Percentiles rank a stretch among this genome's conserved stretches.
Conservation (phyloP, 2,888 invertebrate genomes). For the Pteria penguin region DNA sequence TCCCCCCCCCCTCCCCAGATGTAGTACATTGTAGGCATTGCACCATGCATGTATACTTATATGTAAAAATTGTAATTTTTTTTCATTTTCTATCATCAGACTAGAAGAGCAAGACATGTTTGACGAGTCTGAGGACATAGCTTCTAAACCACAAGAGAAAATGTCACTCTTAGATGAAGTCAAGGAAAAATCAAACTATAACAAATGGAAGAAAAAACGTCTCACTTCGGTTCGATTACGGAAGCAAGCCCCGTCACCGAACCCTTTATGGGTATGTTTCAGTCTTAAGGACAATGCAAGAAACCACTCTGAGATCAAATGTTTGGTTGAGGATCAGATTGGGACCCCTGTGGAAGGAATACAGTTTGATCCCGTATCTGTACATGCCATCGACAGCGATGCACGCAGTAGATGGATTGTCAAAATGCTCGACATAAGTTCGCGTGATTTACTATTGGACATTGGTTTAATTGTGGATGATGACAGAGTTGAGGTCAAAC, state of each 20-base stretch:
- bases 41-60: too few relatives aligned
- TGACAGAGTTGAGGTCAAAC: conserved; percentile 45
- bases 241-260: conserved; percentile 51
- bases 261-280: conserved; percentile 54
- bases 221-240: conserved; percentile 52
- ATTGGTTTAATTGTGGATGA: conserved; percentile 54
- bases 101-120: too few relatives aligned
- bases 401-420: conserved; percentile 59
- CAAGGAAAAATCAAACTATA: conserved; percentile 51
- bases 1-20: too few relatives aligned
- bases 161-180: conserved; percentile 47
- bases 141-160: background rate
- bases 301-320: conserved; percentile 51
- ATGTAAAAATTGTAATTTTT: too few relatives aligned
- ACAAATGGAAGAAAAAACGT: conserved; percentile 55
- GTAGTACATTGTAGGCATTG: too few relatives aligned
- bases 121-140: too few relatives aligned
- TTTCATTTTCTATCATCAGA: too few relatives aligned
- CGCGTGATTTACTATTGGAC: conserved; percentile 41
- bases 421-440: conserved; percentile 45
- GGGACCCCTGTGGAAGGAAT: conserved; percentile 45
- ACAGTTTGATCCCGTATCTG: conserved; percentile 58
- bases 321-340: conserved; percentile 48
- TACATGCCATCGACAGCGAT: conserved; percentile 50
- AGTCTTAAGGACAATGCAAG: conserved; percentile 49